phyloP scores from a whole-genome alignment of 2,888 invertebrate genomes.

The Carpatolechia fugitivella region DNA sequence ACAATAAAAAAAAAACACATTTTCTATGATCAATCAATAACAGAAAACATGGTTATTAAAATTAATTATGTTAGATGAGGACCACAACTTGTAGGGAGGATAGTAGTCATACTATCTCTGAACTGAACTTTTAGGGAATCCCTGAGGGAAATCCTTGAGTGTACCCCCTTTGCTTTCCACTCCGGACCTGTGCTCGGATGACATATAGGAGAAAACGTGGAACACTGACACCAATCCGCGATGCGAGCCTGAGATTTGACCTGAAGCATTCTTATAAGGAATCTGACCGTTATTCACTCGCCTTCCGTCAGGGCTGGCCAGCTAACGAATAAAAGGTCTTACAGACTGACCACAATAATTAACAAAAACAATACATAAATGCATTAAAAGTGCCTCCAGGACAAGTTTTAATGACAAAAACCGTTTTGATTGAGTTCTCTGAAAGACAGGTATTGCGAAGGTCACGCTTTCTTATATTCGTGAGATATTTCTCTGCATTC shows the following conservation, averaged over 20 bases:
- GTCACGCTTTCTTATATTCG: slow-evolving; percentile 10
- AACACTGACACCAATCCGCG: slow-evolving; percentile 70
- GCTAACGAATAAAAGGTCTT: not conserved
- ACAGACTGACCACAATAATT: not conserved
- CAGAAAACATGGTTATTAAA: too few relatives aligned
- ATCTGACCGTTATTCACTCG: slow-evolving; percentile 64
- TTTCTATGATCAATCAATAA: too few relatives aligned
- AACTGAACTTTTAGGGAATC: too few relatives aligned
- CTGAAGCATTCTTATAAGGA: slow-evolving; percentile 69
- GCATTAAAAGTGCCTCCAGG: too few relatives aligned
- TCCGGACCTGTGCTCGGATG: slow-evolving; percentile 32
- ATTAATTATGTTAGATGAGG: too few relatives aligned
- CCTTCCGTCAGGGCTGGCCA: slow-evolving; percentile 52
- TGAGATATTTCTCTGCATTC: slow-evolving; percentile 2
- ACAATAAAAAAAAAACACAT: too few relatives aligned
- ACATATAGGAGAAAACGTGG: slow-evolving; percentile 69
- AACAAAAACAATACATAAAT: too few relatives aligned
- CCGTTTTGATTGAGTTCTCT: slow-evolving; percentile 9
- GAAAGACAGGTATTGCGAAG: slow-evolving; percentile 8
- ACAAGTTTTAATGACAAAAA: too few relatives aligned
- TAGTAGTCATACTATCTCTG: too few relatives aligned
- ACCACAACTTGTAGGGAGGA: too few relatives aligned
- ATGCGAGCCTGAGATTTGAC: slow-evolving; percentile 67
- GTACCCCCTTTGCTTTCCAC: not conserved
- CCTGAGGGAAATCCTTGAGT: not conserved